These are phyloP conservation scores for Palythoa grandiflora DNA, from an alignment of 92 coral and sea anemone species.

Conservation along the genomic window DNA sequence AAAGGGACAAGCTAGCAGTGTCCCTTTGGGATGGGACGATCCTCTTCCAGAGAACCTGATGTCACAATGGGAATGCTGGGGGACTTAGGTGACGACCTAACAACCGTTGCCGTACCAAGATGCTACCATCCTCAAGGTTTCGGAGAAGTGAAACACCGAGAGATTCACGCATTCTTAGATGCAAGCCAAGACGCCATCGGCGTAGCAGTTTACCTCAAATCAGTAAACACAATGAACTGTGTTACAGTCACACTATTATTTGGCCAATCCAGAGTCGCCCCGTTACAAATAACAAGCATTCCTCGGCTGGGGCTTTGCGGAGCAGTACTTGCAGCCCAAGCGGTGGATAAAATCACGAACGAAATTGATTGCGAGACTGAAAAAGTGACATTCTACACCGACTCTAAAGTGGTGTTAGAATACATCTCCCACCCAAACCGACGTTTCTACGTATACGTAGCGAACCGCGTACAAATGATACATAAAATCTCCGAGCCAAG, in stretches of 20 bases:
- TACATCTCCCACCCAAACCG: conserved; percentile 8
- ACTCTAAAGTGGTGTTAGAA: conserved; percentile 24
- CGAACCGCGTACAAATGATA: conserved; percentile 15
- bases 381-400: conserved; percentile 51
- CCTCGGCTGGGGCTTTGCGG: conserved; percentile 59
- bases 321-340: conserved; percentile 45
- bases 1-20: conserved; percentile 10
- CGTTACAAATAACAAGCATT: conserved; percentile 33
- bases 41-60: conserved; percentile 44
- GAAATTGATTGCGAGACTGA: conserved; percentile 33
- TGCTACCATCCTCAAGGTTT: conserved; percentile 37
- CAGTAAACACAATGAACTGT: background rate
- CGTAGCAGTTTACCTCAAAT: conserved; percentile 36
- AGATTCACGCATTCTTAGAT: conserved; percentile 57
- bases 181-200: conserved; percentile 59
- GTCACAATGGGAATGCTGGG: conserved; percentile 41
- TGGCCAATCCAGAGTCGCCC: conserved; percentile 51
- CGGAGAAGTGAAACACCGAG: conserved; percentile 23
- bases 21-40: conserved; percentile 56
- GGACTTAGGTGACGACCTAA: conserved; percentile 30
- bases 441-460: conserved; percentile 18
- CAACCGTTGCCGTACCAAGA: conserved; percentile 29
- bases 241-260: background rate
- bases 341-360: conserved; percentile 18
- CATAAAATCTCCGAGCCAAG: conserved; percentile 33